A percentile compares a stretch with the other conserved stretches of the same genome.
Evolutionary conservation across 35 echinoderm and acorn worm genomes (phyloP).

Genomic region (Apostichopus parvimensis): DNA sequence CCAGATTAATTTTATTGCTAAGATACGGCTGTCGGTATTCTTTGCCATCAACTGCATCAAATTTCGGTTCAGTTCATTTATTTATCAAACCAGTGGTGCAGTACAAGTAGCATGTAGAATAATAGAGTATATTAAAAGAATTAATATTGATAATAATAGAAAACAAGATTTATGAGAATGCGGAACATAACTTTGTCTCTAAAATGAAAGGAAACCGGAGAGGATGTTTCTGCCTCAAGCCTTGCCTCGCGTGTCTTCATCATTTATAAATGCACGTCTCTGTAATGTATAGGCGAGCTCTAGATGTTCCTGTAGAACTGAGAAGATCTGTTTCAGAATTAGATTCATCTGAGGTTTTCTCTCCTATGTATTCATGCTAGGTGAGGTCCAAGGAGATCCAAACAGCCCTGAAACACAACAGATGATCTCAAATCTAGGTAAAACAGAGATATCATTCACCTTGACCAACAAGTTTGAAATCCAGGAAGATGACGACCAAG

Average conservation of each 20-base stretch:
- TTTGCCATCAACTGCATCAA: too few species aligned
- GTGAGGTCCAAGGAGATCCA: slow-evolving; percentile 77
- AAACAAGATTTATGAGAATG: too few species aligned
- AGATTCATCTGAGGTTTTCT: neutral
- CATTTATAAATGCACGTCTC: neutral
- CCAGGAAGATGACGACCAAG: slow-evolving; percentile 81
- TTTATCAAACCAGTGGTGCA: too few species aligned
- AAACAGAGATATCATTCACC: slow-evolving; percentile 94
- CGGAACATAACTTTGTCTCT: too few species aligned
- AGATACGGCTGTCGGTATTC: too few species aligned
- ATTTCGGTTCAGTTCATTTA: too few species aligned
- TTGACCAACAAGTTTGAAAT: slow-evolving; percentile 99
- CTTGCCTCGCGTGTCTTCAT: too few species aligned
- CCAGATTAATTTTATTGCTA: too few species aligned
- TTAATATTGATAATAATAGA: too few species aligned
- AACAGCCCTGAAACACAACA: slow-evolving; percentile 66
- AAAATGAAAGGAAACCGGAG: neutral
- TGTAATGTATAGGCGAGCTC: neutral
- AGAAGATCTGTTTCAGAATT: neutral
- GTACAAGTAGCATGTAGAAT: too few species aligned
- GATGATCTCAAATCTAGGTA: slow-evolving; percentile 71
- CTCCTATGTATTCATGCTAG: slow-evolving; percentile 32
- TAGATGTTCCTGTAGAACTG: neutral
- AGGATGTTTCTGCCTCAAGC: neutral
- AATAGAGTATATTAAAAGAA: too few species aligned